Evolutionary conservation across 2,113 vertebrate species (phyloP).

Genomic region (Eulacestoma nigropectus): DNA sequence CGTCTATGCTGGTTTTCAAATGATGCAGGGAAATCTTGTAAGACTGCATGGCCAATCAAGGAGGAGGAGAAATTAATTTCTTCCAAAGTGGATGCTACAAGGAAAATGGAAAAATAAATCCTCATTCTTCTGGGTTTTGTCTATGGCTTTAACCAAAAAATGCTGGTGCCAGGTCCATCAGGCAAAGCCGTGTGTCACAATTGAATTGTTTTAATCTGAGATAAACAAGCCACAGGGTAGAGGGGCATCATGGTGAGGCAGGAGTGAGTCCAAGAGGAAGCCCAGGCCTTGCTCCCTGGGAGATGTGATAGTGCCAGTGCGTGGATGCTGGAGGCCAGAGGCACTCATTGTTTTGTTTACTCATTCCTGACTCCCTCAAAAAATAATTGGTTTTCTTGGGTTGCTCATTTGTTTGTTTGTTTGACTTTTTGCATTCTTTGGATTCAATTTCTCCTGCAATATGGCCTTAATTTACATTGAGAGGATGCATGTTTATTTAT

Average conservation of each 20-base stretch:
- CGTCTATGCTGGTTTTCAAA: conserved; percentile 7
- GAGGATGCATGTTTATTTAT: background rate
- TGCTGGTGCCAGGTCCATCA: background rate
- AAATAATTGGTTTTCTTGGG: conserved; percentile 5
- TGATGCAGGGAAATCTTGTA: background rate
- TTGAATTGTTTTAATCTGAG: conserved; percentile 32
- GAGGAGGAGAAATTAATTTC: conserved; percentile 37
- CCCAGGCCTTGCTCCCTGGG: background rate
- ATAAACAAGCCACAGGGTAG: background rate
- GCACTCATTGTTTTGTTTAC: background rate
- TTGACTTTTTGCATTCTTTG: conserved; percentile 21
- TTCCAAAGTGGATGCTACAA: conserved; percentile 3
- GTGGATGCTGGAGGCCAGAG: background rate
- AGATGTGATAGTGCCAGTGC: background rate
- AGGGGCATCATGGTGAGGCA: background rate
- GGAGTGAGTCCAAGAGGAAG: background rate
- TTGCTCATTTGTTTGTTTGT: background rate
- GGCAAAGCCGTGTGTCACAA: background rate
- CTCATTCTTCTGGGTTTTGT: background rate
- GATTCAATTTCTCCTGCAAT: conserved; percentile 14
- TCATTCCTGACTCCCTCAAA: background rate
- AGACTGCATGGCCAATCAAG: conserved; percentile 6
- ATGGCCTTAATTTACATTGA: conserved; percentile 7
- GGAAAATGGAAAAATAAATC: conserved; percentile 22
- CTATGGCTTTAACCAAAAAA: background rate